Evolutionary conservation across 2,113 vertebrate genomes (phyloP).

Genomic region (Petromus typicus): DNA sequence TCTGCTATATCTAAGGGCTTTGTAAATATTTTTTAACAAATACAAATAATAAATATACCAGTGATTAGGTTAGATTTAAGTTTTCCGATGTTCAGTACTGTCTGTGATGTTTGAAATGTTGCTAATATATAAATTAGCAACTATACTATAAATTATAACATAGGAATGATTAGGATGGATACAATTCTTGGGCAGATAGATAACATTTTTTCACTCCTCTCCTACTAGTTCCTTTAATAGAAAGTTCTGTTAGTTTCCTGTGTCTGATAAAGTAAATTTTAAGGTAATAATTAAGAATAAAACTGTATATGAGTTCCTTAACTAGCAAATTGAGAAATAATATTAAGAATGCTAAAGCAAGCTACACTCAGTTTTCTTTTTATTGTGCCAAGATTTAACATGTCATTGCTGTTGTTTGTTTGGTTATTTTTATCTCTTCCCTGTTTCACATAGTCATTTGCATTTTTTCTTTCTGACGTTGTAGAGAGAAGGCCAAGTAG

Average conservation of each 20-base stretch:
- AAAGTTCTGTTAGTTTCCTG: neutral
- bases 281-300: conserved; percentile 40
- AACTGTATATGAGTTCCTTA: neutral
- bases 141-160: neutral
- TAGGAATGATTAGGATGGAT: neutral
- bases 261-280: conserved; percentile 33
- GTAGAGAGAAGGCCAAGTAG: conserved; percentile 95
- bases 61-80: neutral
- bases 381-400: neutral
- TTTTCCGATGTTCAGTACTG: neutral
- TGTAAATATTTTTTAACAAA: conserved; percentile 8
- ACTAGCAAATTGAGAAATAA: conserved; percentile 41
- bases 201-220: neutral
- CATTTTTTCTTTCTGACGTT: conserved; percentile 60
- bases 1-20: neutral
- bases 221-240: neutral
- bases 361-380: neutral
- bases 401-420: neutral
- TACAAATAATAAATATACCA: neutral
- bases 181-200: neutral
- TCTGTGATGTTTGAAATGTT: neutral
- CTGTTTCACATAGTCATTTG: neutral
- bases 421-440: neutral
- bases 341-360: conserved; percentile 35
- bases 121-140: neutral